Conservation (phyloP, 2,888 invertebrate genomes). For the Sarcophaga rosellei region DNA sequence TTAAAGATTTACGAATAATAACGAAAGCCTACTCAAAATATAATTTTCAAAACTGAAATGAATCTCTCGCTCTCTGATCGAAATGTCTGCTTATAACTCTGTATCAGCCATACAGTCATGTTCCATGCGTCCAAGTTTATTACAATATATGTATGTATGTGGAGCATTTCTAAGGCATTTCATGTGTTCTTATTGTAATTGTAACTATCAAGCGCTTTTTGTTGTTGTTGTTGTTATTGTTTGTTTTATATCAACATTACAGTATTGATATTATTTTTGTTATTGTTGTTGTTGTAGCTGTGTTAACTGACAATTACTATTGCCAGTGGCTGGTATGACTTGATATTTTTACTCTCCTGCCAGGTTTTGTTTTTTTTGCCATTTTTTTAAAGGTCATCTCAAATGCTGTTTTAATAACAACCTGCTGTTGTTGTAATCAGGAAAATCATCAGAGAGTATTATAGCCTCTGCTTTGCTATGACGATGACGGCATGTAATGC, state of each 20-base stretch:
- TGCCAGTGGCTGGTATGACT: neutral
- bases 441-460: conserved; percentile 48
- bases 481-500: neutral
- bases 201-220: neutral
- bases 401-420: conserved; percentile 60
- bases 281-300: conserved; percentile 45
- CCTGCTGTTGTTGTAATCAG: conserved; percentile 57
- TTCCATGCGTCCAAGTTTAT: conserved; percentile 15
- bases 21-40: neutral
- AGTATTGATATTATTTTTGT: conserved; percentile 7
- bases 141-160: conserved; percentile 10
- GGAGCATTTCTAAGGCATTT: conserved; percentile 59
- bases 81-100: neutral
- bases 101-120: neutral
- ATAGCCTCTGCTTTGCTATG: neutral
- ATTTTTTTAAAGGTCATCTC: conserved; percentile 62
- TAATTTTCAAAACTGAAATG: neutral
- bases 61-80: neutral
- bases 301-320: neutral
- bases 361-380: neutral
- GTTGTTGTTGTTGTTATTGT: conserved; percentile 41
- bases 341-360: neutral
- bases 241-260: conserved; percentile 53
- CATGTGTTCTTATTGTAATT: conserved; percentile 16
- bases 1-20: conserved; percentile 13